Evolutionary conservation across 2,797 vertebrate species (phyloP).

Genomic region (Passerculus sandwichensis): DNA sequence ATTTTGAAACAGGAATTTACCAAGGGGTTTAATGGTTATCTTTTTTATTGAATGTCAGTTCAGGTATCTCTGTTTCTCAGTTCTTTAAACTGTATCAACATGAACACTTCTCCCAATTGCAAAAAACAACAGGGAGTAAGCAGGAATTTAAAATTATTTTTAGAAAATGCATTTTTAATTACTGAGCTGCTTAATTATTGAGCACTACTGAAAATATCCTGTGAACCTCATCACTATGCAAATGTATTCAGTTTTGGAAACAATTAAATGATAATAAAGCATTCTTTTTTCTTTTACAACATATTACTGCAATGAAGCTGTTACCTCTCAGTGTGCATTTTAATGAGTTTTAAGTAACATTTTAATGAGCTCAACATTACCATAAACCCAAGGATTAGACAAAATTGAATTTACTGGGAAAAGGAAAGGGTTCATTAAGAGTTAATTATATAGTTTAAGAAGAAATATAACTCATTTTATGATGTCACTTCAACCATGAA

Average conservation of each 20-base stretch:
- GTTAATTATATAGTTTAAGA: constrained; percentile 89
- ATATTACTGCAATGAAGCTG: constrained; percentile 93
- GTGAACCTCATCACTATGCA: constrained; percentile 86
- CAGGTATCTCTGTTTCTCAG: background rate
- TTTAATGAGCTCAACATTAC: constrained; percentile 95
- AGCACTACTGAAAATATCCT: constrained; percentile 76
- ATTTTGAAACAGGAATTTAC: background rate
- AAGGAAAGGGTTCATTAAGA: constrained; percentile 87
- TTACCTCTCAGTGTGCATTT: constrained; percentile 92
- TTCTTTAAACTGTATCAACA: constrained; percentile 40
- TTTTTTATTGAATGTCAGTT: background rate
- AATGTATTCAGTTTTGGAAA: constrained; percentile 90
- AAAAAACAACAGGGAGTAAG: constrained; percentile 71
- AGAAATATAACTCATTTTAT: constrained; percentile 78
- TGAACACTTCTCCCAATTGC: constrained; percentile 44
- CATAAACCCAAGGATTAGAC: constrained; percentile 89
- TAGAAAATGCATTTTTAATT: constrained; percentile 85
- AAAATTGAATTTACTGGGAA: constrained; percentile 85
- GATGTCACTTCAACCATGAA: constrained; percentile 68
- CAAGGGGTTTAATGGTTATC: background rate
- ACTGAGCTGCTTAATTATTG: constrained; percentile 83
- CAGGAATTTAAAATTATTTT: constrained; percentile 78
- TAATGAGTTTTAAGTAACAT: constrained; percentile 96
- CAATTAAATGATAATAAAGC: constrained; percentile 92
- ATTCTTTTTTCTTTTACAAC: constrained; percentile 86